Evolutionary conservation across 2,113 vertebrate genomes (phyloP).

Genomic region (Anolis carolinensis): DNA sequence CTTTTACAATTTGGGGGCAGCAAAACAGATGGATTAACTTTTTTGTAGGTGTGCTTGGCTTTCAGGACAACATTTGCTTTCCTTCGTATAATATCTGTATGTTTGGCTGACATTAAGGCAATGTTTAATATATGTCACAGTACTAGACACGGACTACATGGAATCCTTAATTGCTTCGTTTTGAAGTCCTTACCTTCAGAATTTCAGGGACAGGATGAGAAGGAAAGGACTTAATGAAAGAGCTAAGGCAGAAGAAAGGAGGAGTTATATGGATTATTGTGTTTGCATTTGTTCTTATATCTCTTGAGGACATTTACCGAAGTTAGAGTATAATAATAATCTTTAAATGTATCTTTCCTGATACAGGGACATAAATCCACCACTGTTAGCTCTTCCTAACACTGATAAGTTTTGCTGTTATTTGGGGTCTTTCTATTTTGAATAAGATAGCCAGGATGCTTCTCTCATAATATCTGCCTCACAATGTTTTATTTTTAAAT

Average conservation of each 20-base stretch:
- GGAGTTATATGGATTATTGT: not conserved
- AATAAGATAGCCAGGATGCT: not conserved
- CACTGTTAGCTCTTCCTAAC: too few species aligned
- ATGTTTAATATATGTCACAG: not conserved
- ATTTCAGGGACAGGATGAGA: not conserved
- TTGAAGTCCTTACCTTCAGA: not conserved
- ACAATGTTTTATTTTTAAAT: not conserved
- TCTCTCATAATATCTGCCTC: not conserved
- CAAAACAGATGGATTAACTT: conserved; percentile 29
- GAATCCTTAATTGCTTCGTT: not conserved
- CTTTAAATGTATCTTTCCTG: too few species aligned
- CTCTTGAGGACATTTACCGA: not conserved
- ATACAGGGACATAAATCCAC: too few species aligned
- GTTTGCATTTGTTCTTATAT: not conserved
- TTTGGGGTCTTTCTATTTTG: not conserved
- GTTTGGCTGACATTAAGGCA: not conserved
- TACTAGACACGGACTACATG: not conserved
- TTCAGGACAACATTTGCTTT: not conserved
- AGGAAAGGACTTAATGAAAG: not conserved
- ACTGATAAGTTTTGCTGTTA: too few species aligned
- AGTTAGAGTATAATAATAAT: too few species aligned
- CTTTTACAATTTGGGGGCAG: conserved; percentile 49
- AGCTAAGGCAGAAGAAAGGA: not conserved
- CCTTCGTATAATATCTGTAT: not conserved
- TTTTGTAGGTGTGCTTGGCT: not conserved